Conservation (phyloP, 2,113 vertebrate species). For the Cygnus buccinator region DNA sequence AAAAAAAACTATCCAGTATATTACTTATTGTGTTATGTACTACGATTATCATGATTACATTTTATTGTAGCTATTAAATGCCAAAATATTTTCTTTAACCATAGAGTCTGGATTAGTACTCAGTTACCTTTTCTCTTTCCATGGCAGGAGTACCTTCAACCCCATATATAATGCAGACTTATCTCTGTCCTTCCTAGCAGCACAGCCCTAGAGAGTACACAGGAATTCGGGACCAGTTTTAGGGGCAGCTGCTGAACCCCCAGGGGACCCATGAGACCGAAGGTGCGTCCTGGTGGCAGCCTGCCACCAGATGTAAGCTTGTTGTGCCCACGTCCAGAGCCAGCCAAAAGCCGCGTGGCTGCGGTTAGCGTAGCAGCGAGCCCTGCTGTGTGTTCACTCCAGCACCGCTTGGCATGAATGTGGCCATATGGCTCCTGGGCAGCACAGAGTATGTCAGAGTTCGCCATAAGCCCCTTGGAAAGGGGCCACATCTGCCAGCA, state of each 20-base stretch:
- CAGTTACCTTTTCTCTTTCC: not conserved
- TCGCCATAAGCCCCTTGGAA: not conserved
- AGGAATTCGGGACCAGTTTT: not conserved
- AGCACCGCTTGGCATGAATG: fast-evolving
- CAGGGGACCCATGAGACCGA: fast-evolving
- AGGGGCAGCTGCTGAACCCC: not conserved
- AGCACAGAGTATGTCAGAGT: not conserved
- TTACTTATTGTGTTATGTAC: constrained; percentile 3
- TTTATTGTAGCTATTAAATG: not conserved
- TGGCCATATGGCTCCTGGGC: not conserved
- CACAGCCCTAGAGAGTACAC: fast-evolving
- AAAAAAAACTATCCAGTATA: not conserved
- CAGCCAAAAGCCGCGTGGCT: not conserved
- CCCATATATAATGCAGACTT: not conserved
- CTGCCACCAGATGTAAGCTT: not conserved
- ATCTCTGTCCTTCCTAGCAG: not conserved
- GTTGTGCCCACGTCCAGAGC: not conserved
- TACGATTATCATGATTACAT: not conserved
- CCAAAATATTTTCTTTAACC: not conserved
- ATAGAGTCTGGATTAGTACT: not conserved
- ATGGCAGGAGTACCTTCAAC: not conserved
- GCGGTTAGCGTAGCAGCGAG: not conserved
- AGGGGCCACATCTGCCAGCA: fast-evolving
- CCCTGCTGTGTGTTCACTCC: fast-evolving
- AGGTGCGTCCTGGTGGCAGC: not conserved